Conservation (phyloP, 2,113 vertebrate genomes). For the Gallinago undulata region DNA sequence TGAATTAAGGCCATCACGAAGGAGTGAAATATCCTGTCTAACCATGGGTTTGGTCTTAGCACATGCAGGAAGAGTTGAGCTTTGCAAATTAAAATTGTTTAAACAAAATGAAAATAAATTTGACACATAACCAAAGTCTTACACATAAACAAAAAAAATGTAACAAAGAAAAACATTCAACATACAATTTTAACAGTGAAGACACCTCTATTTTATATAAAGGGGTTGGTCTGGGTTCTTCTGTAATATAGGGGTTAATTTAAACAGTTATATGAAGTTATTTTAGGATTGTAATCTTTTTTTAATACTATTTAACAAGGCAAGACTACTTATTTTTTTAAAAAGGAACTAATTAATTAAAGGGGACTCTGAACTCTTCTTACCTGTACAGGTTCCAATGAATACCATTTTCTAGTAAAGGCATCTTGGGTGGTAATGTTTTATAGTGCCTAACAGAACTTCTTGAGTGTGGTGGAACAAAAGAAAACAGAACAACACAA, state of each 20-base stretch:
- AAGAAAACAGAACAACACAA: neutral
- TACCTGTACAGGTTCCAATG: conserved; percentile 93
- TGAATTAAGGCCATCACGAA: conserved; percentile 77
- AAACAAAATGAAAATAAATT: conserved; percentile 63
- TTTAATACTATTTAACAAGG: neutral
- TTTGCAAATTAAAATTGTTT: conserved; percentile 72
- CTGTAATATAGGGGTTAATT: neutral
- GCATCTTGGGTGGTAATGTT: conserved; percentile 92
- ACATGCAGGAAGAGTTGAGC: conserved; percentile 89
- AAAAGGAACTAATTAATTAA: neutral
- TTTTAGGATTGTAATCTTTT: neutral
- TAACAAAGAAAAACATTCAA: neutral
- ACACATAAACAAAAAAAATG: neutral
- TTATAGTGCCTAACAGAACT: conserved; percentile 86
- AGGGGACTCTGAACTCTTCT: conserved; percentile 61
- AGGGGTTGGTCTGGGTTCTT: neutral
- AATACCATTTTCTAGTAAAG: conserved; percentile 89
- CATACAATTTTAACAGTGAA: neutral
- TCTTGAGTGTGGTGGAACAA: conserved; percentile 77
- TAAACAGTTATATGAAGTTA: neutral
- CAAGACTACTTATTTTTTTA: neutral
- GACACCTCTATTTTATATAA: neutral
- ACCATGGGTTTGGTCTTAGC: conserved; percentile 81
- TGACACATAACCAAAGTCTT: conserved; percentile 29
- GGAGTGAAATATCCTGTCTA: conserved; percentile 77